These are phyloP conservation scores for Nestor notabilis DNA, from an alignment of 2,113 vertebrate species.

Conservation along the genomic window DNA sequence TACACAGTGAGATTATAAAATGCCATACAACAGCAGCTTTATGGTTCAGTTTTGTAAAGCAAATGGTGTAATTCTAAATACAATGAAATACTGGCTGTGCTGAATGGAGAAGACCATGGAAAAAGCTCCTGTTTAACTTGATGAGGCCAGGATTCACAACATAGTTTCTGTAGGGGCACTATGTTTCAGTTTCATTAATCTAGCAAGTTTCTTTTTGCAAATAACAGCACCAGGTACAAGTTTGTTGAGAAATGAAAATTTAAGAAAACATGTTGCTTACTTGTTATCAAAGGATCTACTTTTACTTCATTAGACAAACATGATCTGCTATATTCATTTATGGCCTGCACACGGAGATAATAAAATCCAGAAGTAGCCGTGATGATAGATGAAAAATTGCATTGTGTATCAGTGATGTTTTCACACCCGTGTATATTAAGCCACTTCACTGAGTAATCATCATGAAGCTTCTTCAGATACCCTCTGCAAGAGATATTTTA, in stretches of 20 bases:
- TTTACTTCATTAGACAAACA: slow-evolving; percentile 56
- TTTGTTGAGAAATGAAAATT: not conserved
- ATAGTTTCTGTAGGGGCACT: not conserved
- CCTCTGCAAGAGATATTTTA: slow-evolving; percentile 42
- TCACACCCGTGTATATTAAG: slow-evolving; percentile 15
- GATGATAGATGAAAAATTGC: slow-evolving; percentile 28
- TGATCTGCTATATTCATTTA: slow-evolving; percentile 11
- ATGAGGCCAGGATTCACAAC: not conserved
- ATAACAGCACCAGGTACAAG: not conserved
- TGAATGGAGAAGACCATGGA: not conserved
- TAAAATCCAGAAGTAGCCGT: not conserved
- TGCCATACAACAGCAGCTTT: not conserved
- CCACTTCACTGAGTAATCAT: slow-evolving; percentile 33
- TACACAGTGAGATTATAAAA: not conserved
- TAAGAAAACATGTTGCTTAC: slow-evolving; percentile 27
- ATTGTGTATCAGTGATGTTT: not conserved
- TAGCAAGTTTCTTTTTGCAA: not conserved
- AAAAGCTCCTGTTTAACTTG: not conserved
- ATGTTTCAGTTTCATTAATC: not conserved
- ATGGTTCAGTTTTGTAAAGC: not conserved
- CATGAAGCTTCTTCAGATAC: not conserved
- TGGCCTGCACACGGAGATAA: slow-evolving; percentile 55
- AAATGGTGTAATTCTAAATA: not conserved
- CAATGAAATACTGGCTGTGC: not conserved
- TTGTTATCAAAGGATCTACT: slow-evolving; percentile 1